Evolutionary conservation across 2,888 invertebrate species (phyloP).

Genomic region (Cerceris ruficornis): DNA sequence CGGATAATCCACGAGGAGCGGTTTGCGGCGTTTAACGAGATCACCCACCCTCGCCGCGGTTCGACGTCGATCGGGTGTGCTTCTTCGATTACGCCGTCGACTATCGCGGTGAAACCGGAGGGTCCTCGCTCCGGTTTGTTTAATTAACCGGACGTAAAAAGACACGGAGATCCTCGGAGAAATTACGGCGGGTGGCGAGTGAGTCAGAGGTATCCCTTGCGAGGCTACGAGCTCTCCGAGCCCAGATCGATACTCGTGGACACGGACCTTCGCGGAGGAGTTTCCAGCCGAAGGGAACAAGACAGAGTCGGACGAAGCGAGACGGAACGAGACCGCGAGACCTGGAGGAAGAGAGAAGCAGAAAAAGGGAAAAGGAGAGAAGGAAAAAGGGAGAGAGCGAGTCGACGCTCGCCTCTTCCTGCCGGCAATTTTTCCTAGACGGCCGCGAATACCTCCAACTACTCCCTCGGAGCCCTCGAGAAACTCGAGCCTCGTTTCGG

Average conservation of each 20-base stretch:
- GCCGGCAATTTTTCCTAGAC: neutral
- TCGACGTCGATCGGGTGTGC: no score
- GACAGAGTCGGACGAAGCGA: no score
- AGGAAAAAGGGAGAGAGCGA: neutral
- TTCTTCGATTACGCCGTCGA: no score
- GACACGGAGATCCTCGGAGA: constrained; percentile 16
- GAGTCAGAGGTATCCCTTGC: constrained; percentile 31
- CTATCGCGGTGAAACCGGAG: neutral
- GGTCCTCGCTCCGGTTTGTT: neutral
- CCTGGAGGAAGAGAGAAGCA: constrained; percentile 6
- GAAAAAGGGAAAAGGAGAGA: neutral
- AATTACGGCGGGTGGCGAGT: constrained; percentile 12
- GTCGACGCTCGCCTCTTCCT: neutral
- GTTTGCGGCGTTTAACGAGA: no score
- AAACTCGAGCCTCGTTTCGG: neutral
- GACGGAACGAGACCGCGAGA: no score
- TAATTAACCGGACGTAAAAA: constrained; percentile 21
- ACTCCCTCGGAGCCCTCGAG: neutral
- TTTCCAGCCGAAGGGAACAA: constrained; percentile 2
- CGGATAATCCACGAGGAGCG: no score
- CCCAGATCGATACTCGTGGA: constrained; percentile 42
- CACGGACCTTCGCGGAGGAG: constrained; percentile 17
- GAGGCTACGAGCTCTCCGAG: neutral
- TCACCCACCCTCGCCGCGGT: no score
- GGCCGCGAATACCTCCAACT: neutral